These are phyloP conservation scores for Arrhopalites spinosus DNA, from an alignment of 2,888 invertebrate species.

Conservation along the genomic window DNA sequence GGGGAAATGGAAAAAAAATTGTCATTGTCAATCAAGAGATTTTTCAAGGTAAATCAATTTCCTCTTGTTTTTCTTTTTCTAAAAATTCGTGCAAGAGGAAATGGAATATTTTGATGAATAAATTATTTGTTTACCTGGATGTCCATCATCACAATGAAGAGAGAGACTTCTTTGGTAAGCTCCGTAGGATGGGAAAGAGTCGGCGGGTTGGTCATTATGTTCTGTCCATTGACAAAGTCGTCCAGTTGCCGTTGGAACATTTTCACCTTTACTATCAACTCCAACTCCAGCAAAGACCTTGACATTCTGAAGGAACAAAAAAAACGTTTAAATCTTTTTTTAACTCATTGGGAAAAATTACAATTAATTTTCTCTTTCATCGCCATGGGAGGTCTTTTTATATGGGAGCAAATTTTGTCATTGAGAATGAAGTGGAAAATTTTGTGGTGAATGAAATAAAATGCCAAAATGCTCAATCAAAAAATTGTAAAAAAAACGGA, in stretches of 20 bases:
- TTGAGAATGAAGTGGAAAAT: not conserved
- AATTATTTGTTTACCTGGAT: slow-evolving; percentile 62
- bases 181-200: slow-evolving; percentile 79
- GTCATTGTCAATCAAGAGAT: not conserved
- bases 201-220: slow-evolving; percentile 71
- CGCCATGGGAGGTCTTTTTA: not conserved
- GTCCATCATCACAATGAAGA: slow-evolving; percentile 80
- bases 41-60: not conserved
- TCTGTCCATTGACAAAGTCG: slow-evolving; percentile 88
- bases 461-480: not conserved
- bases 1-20: not conserved
- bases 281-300: slow-evolving; percentile 82
- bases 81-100: too few species aligned
- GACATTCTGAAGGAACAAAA: slow-evolving; percentile 65
- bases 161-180: slow-evolving; percentile 85
- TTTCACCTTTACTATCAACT: slow-evolving; percentile 70
- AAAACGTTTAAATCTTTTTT: not conserved
- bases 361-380: not conserved
- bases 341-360: not conserved
- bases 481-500: too few species aligned
- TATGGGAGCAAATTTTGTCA: not conserved
- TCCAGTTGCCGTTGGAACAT: slow-evolving; percentile 77
- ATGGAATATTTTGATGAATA: not conserved
- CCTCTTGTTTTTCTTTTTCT: too few species aligned
- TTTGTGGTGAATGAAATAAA: not conserved